phyloP scores from a whole-genome alignment of 2,797 vertebrate genomes.

The Acanthornis magna region DNA sequence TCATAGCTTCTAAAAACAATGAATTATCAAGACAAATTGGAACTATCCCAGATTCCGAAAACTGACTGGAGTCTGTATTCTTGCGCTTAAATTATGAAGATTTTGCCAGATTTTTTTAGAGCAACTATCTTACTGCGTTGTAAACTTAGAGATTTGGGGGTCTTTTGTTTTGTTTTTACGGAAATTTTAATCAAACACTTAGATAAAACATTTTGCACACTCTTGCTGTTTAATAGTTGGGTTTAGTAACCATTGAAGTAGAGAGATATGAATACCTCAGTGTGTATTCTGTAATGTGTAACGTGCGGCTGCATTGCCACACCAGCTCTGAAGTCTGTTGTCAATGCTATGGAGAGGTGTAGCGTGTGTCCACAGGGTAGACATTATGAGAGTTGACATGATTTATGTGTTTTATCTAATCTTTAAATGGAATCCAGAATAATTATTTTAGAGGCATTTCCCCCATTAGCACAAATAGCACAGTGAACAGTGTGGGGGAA shows the following conservation, averaged over 20 bases:
- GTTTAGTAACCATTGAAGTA: not conserved
- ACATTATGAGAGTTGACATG: not conserved
- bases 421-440: not conserved
- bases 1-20: conserved; percentile 16
- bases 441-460: conserved; percentile 9
- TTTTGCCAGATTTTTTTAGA: not conserved
- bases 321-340: not conserved
- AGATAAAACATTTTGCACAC: conserved; percentile 43
- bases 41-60: not conserved
- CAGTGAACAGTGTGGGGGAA: conserved; percentile 59
- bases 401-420: conserved; percentile 25
- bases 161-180: conserved; percentile 9
- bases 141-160: not conserved
- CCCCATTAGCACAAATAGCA: conserved; percentile 43
- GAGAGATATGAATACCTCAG: conserved; percentile 36
- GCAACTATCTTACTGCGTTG: not conserved
- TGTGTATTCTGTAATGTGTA: not conserved
- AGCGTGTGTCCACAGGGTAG: not conserved
- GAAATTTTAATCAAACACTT: conserved; percentile 19
- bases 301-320: not conserved
- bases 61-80: conserved; percentile 17
- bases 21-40: conserved; percentile 25
- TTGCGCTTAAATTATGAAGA: not conserved
- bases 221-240: conserved; percentile 3
- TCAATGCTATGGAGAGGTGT: not conserved